Base-by-base conservation (phyloP, 1,140 invertebrate species). In the Drosophila cardini region DNA sequence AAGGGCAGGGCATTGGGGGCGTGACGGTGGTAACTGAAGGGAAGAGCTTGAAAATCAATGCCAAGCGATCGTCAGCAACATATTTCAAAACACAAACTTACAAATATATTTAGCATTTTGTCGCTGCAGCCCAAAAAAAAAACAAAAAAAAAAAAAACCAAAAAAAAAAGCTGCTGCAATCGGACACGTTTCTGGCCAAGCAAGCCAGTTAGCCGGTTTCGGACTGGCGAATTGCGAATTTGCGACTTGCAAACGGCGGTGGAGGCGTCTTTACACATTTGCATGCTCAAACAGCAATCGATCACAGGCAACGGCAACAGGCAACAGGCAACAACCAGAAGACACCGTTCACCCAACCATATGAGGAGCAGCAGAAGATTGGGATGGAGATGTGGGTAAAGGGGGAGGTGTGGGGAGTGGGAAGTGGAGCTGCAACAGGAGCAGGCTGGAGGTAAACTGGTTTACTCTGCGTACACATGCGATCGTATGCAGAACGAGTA, bases 231-330 rank as follows among this genome's bases (percentile, higher is more conserved):
- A 42, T 40, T 40, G 38, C 38, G 8, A 43, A 4, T 43, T 43
- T 65, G 62, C 61, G 62, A 67, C 16, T 68, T 53, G 64, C 64
- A 61, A 64, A 78, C 75, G 73, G 79, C 81, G 83, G 83, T 79
- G 84, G 80, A 89, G 85, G 84, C 84, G 84, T 89, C 84, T 89
- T 89, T 89, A 89, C 84, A 84, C 84, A 89, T 89, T 89, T 89
- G 84, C 84, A 89, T 89, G 84, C 84, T 89, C 80, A 89, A 89
- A 89, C 84, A 89, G 84, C 84, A 87, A 87, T 87, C 83, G 83
- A 87, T 87, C 83, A 87, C 83, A 72, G 62, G 70, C 30, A 60
- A 38, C 18, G 15, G 48, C 46, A 38, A 48, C 55, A 48, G 16
- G 15, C 15, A 46, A 11, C 45, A 57, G 34, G 16, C 52, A 55